These are phyloP conservation scores for Paracyprichromis sp. DNA, from an alignment of 2,113 vertebrate species.

Conservation along the genomic window DNA sequence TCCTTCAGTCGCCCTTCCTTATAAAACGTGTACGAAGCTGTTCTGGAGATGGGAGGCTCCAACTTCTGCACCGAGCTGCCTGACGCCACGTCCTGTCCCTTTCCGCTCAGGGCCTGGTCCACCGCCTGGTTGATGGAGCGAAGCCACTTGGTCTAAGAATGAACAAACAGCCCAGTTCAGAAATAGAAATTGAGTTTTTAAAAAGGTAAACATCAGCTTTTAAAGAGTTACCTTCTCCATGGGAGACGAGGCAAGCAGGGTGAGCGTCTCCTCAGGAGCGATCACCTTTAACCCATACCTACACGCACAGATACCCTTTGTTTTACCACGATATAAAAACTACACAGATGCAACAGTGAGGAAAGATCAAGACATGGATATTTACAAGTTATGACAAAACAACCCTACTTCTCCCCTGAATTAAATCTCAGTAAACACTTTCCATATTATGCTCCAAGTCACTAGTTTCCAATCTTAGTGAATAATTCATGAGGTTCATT, in stretches of 20 bases:
- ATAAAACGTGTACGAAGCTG: slow-evolving; percentile 91
- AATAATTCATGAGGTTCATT: not conserved
- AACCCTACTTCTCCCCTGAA: not conserved
- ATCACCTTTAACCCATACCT: slow-evolving; percentile 92
- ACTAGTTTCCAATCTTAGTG: not conserved
- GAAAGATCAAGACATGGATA: not conserved
- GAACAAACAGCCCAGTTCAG: not conserved
- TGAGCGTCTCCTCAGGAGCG: slow-evolving; percentile 91
- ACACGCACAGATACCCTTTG: not conserved
- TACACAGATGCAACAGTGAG: not conserved
- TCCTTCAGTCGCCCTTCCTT: slow-evolving; percentile 91
- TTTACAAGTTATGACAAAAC: not conserved
- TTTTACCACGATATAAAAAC: not conserved
- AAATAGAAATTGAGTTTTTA: not conserved
- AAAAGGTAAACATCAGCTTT: not conserved
- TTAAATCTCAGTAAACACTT: not conserved
- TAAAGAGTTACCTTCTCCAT: slow-evolving; percentile 82
- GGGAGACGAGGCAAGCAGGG: slow-evolving; percentile 83
- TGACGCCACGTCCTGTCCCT: slow-evolving; percentile 54
- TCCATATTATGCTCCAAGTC: not conserved
- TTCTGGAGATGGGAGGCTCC: slow-evolving; percentile 89
- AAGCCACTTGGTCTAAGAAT: slow-evolving; percentile 82
- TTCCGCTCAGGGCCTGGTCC: slow-evolving; percentile 81
- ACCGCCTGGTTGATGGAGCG: slow-evolving; percentile 91
- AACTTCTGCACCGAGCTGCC: slow-evolving; percentile 67